A percentile compares a stretch with the other conserved stretches of the same genome.
Conservation (phyloP, 2,797 vertebrate species). For the Arctocebus calabarensis region DNA sequence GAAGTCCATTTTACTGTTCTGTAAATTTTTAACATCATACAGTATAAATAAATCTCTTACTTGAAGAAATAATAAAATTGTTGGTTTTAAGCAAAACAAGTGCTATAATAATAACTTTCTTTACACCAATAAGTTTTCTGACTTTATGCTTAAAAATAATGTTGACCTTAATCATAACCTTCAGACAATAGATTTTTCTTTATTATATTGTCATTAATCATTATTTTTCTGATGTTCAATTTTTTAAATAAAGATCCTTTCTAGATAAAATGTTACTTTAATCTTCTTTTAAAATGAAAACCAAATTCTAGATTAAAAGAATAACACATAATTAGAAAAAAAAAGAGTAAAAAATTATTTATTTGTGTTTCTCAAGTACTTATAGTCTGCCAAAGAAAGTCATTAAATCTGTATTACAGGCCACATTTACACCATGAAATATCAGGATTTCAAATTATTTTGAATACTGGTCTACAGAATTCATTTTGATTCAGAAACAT, state of each 20-base stretch:
- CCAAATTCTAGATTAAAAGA: constrained; percentile 79
- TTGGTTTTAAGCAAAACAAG: constrained; percentile 33
- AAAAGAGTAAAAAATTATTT: constrained; percentile 74
- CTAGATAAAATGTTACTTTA: constrained; percentile 57
- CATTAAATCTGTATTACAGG: constrained; percentile 82
- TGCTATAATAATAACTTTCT: constrained; percentile 54
- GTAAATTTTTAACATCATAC: constrained; percentile 44
- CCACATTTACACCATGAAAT: constrained; percentile 82
- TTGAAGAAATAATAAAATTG: constrained; percentile 47
- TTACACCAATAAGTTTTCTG: constrained; percentile 44
- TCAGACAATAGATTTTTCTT: neutral
- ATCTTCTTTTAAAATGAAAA: constrained; percentile 72
- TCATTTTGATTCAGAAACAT: constrained; percentile 77
- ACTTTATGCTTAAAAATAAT: constrained; percentile 46
- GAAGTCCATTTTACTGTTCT: neutral
- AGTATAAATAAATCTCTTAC: constrained; percentile 46
- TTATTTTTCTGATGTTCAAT: constrained; percentile 13
- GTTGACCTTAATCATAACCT: constrained; percentile 7
- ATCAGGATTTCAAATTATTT: constrained; percentile 83
- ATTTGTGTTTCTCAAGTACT: constrained; percentile 78
- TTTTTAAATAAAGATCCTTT: constrained; percentile 57
- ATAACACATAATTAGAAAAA: constrained; percentile 79
- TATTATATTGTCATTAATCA: constrained; percentile 40
- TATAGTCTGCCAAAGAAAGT: constrained; percentile 82
- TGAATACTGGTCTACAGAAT: constrained; percentile 56